Percentiles rank a stretch among this genome's conserved stretches.
These are phyloP conservation scores for Microcebus murinus DNA, from an alignment of 2,113 vertebrate species.

Conservation along the genomic window DNA sequence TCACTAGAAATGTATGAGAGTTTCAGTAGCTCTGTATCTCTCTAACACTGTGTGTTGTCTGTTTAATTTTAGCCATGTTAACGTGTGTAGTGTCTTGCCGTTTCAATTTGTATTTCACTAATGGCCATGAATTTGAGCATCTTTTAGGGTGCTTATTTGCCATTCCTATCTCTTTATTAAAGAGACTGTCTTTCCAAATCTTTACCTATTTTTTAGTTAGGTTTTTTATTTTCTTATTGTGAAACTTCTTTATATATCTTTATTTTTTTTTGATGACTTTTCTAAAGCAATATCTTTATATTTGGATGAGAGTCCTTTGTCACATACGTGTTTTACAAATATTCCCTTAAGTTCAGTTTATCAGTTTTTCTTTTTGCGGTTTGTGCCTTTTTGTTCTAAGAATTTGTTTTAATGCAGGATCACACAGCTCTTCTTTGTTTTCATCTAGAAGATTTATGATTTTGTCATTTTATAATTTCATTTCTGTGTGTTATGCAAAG, in stretches of 20 bases:
- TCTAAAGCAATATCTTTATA: too few species aligned
- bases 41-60: neutral
- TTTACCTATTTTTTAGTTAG: neutral
- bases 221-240: neutral
- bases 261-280: neutral
- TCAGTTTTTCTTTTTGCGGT: neutral
- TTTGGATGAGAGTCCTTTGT: neutral
- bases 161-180: neutral
- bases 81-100: neutral
- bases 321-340: neutral
- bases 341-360: neutral
- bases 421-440: neutral
- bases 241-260: neutral
- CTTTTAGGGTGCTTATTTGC: neutral
- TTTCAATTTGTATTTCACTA: neutral
- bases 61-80: slow-evolving; percentile 16
- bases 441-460: neutral
- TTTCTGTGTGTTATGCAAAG: neutral
- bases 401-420: neutral
- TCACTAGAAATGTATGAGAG: neutral
- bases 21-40: neutral
- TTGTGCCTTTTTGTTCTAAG: neutral
- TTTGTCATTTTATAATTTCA: neutral
- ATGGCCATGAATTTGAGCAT: neutral
- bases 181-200: neutral